Evolutionary conservation across 35 echinoderm and acorn worm genomes (phyloP), one percentile per base, ranked within the genome.

Genomic region (Apostichopus parvimensis): DNA sequence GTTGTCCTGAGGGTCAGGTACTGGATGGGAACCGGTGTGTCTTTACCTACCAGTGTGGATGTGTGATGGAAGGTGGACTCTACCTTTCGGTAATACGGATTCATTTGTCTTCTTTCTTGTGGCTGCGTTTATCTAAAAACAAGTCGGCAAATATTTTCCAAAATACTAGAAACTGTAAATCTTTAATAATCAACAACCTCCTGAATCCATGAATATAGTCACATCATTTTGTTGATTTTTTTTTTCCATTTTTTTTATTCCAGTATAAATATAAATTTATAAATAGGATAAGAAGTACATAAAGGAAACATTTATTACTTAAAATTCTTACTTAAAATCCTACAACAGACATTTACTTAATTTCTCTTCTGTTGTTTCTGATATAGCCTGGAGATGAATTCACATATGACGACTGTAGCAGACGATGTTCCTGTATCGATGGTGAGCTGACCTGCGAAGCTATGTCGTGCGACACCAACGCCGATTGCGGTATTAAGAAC

Each of bases 11-110:
- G 4, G 94, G 91, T 45, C 34, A 45, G 34, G 34, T 45, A 45
- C 34, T 45, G 34, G 34, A 45, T 0, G 34, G 34, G 34, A 80
- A 92, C 5, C 18, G 79, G 24, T 94, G 93, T 61, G 90, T 94
- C 18, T 60, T 28, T 58, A 90, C 90, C 9, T 91, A 70, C 18
- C 55, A 94, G 62, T 94, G 93, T 91, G 93, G 93, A 15, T 94
- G 93, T 57, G 17, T 54, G 8, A 14, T 89, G 23, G 75, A 88
- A 8, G 34, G 81, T 65, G 90, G 77, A 62, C 12, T 9, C 17
- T 92, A 92, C 53, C 78, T 92, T 9, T 79, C 75, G 54, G 90
- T 92, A 13, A 92, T 34, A 13, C 28, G 2, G 68, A 72, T 72
- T 72, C 68, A 72, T 14, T 72, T 14, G 1, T 77, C 18, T 14